A percentile compares a stretch with the other conserved stretches of the same genome.
These are phyloP conservation scores for Trileptium ribeirensis DNA, from an alignment of 2,888 invertebrate genomes.

Conservation along the genomic window DNA sequence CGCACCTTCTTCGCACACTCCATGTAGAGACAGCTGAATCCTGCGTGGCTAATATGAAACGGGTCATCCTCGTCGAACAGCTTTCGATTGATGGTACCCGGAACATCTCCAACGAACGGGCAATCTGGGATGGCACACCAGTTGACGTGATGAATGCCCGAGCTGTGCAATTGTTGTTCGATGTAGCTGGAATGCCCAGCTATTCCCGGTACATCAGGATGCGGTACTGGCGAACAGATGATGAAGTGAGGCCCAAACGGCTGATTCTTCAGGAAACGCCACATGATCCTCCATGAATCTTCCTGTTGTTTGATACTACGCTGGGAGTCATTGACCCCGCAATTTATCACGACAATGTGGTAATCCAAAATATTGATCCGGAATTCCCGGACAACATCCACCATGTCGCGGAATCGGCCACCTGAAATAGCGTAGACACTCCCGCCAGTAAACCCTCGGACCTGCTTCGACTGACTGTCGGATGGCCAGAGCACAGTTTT, in stretches of 20 bases:
- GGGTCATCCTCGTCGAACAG: neutral
- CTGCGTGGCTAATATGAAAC: neutral
- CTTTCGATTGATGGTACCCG: neutral
- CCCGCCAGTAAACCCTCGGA: neutral
- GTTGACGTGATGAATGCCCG: neutral
- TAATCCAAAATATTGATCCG: neutral
- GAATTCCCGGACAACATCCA: neutral
- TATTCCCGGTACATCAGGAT: neutral
- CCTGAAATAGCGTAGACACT: neutral
- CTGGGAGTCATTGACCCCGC: neutral
- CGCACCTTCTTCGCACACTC: neutral
- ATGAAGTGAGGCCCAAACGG: neutral
- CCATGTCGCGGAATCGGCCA: neutral
- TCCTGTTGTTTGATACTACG: neutral
- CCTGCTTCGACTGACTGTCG: neutral
- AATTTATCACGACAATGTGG: neutral
- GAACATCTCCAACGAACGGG: neutral
- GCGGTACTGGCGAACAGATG: neutral
- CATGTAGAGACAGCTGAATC: neutral
- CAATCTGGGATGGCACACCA: neutral
- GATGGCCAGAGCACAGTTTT: neutral
- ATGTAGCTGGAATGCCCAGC: neutral
- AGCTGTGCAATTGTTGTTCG: neutral
- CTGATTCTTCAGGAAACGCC: neutral
- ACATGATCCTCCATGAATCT: neutral